Evolutionary conservation across 2,797 vertebrate species (phyloP).

Genomic region (Enteromius unitaeniatus): DNA sequence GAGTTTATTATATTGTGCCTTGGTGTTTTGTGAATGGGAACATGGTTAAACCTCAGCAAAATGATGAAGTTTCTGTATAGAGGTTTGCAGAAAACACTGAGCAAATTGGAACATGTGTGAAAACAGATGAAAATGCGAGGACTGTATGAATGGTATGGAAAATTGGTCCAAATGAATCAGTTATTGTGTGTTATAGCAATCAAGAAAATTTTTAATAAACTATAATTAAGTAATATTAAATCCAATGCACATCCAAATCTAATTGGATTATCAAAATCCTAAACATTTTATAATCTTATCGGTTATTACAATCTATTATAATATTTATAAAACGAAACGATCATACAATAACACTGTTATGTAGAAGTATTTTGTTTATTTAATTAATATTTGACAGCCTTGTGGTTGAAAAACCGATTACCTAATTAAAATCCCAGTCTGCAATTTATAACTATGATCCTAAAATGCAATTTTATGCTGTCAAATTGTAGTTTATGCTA

Average conservation of each 20-base stretch:
- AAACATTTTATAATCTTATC: background rate
- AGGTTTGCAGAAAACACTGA: too few relatives aligned
- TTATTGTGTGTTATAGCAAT: too few relatives aligned
- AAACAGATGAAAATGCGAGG: too few relatives aligned
- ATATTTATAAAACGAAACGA: background rate
- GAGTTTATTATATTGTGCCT: too few relatives aligned
- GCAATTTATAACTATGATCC: background rate
- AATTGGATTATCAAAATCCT: background rate
- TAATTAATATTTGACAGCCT: background rate
- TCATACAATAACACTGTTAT: background rate
- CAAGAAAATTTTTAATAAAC: background rate
- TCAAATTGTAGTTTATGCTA: slow-evolving; percentile 5
- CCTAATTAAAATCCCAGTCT: slow-evolving; percentile 1
- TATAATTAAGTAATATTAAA: background rate
- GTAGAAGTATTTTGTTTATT: background rate
- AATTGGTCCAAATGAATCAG: too few relatives aligned
- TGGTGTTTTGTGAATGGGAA: too few relatives aligned
- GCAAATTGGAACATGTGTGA: too few relatives aligned
- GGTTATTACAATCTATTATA: background rate
- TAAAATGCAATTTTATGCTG: slow-evolving; percentile 5
- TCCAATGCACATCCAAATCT: background rate
- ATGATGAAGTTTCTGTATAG: too few relatives aligned
- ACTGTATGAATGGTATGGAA: too few relatives aligned
- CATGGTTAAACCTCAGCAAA: too few relatives aligned
- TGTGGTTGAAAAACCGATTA: background rate